These are phyloP conservation scores for Calosoma granatense DNA, from an alignment of 1,140 invertebrate genomes.

Conservation along the genomic window DNA sequence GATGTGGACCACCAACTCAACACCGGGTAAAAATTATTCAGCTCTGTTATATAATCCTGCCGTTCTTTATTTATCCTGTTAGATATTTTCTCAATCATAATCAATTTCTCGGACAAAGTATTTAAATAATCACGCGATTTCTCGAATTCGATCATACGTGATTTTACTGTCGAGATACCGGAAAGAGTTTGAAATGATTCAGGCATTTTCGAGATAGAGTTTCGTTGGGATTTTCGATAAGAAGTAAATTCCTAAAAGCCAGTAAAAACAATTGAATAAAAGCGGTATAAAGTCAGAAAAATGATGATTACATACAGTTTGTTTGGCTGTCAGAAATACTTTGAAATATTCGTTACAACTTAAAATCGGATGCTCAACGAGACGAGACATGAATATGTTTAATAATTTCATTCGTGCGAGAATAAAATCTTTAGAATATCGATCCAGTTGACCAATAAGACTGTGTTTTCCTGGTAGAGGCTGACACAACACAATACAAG, in stretches of 20 bases:
- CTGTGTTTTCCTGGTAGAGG: conserved; percentile 66
- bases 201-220: conserved; percentile 44
- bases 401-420: conserved; percentile 57
- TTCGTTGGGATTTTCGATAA: conserved; percentile 50
- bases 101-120: conserved; percentile 52
- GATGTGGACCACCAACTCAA: conserved; percentile 42
- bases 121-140: conserved; percentile 52
- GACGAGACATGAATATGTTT: conserved; percentile 53
- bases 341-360: conserved; percentile 58
- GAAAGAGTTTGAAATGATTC: conserved; percentile 51
- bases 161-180: conserved; percentile 42
- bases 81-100: conserved; percentile 53
- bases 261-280: conserved; percentile 9
- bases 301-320: conserved; percentile 18
- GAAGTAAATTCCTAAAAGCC: conserved; percentile 50
- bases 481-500: conserved; percentile 38
- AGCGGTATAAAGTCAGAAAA: background rate
- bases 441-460: conserved; percentile 56
- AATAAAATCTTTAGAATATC: conserved; percentile 67
- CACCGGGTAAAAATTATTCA: conserved; percentile 45
- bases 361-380: conserved; percentile 52
- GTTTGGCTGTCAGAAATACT: conserved; percentile 58
- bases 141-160: conserved; percentile 53
- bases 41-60: conserved; percentile 43
- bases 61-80: conserved; percentile 58